Evolutionary conservation across 1,140 invertebrate species (phyloP).

Genomic region (Bradysia coprophila): DNA sequence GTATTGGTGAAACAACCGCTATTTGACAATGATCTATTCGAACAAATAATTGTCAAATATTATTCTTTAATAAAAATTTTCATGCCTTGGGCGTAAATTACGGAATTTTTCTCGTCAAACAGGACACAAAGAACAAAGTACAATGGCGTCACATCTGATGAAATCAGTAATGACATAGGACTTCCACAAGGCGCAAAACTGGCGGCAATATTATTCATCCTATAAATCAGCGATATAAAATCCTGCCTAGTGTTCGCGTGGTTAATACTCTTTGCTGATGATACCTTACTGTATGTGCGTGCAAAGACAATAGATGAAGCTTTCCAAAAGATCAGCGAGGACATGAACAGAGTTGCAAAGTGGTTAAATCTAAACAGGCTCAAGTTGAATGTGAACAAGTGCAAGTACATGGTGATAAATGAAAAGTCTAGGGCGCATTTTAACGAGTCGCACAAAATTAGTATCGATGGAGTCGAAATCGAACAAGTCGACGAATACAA

Average conservation of each 20-base stretch:
- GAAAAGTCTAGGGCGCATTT: background rate
- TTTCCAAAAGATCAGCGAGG: background rate
- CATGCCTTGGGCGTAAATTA: too few species aligned
- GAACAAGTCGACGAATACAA: conserved; percentile 5
- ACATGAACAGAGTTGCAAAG: background rate
- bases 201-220: conserved; percentile 2
- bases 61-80: too few species aligned
- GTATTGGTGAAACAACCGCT: too few species aligned
- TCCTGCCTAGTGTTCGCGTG: background rate
- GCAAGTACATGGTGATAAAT: conserved; percentile 7
- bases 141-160: background rate
- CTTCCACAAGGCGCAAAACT: conserved; percentile 7
- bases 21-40: too few species aligned
- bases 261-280: background rate
- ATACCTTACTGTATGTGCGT: background rate
- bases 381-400: conserved; percentile 4
- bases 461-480: conserved; percentile 1
- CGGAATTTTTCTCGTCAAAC: conserved; percentile 4
- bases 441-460: background rate
- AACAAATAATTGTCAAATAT: too few species aligned
- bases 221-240: background rate
- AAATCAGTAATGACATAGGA: background rate
- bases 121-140: conserved; percentile 4
- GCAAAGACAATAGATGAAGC: background rate
- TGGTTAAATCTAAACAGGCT: background rate